Percentiles rank a stretch among this genome's conserved stretches.
Conservation (phyloP, 2,113 vertebrate species). For the Marmota flaviventris region DNA sequence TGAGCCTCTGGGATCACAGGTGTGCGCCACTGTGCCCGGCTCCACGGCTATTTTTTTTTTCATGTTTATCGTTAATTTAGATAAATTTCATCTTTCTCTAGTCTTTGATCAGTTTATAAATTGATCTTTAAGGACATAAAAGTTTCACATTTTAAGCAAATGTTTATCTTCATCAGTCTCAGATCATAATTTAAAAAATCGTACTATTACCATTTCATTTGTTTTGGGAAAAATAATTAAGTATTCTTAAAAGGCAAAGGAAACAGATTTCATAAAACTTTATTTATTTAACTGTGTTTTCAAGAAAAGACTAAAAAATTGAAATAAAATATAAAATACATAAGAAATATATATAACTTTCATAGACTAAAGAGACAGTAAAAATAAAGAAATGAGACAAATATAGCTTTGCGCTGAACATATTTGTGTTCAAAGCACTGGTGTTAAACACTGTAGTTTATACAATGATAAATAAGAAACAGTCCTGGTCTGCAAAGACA, state of each 20-base stretch:
- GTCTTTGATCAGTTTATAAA: neutral
- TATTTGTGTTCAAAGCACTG: neutral
- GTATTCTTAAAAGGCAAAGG: slow-evolving; percentile 54
- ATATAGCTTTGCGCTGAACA: neutral
- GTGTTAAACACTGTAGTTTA: neutral
- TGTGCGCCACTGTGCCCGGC: no score
- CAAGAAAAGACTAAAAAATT: neutral
- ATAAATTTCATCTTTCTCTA: slow-evolving; percentile 10
- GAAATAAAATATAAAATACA: neutral
- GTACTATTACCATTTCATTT: slow-evolving; percentile 63
- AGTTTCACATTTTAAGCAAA: slow-evolving; percentile 2
- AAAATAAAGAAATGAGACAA: slow-evolving; percentile 6
- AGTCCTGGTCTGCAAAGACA: neutral
- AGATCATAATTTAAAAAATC: slow-evolving; percentile 72
- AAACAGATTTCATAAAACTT: slow-evolving; percentile 32
- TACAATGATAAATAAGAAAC: neutral
- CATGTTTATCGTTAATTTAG: slow-evolving; percentile 39
- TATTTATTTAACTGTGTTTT: slow-evolving; percentile 56
- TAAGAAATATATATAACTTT: neutral
- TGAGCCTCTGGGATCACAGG: no score
- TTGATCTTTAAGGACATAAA: neutral
- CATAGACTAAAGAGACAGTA: neutral
- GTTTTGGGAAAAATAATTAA: slow-evolving; percentile 40
- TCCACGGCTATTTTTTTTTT: neutral
- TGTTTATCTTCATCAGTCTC: slow-evolving; percentile 1